Evolutionary conservation across 2,888 invertebrate species (phyloP), one percentile per base, ranked within the genome.

Genomic region (Stenoptilia bipunctidactyla): DNA sequence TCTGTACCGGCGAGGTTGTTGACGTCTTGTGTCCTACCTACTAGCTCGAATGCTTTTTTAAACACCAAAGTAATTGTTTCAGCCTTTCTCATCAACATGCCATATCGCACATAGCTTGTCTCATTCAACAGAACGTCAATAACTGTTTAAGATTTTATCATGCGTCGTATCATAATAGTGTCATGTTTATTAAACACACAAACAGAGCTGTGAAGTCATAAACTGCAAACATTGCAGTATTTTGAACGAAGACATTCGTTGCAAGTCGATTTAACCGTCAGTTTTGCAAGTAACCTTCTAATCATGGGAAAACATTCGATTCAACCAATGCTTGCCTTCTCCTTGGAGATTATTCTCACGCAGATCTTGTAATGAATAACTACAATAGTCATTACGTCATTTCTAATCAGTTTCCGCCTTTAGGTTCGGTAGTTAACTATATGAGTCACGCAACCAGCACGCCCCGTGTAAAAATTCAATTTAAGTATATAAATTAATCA

Each of bases 371-470:
- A 76, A 76, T 74, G 74, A 72, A 69, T 69, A 70, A 70, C 64
- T 67, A 82, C 77, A 77, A 82, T 76, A 68, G 72, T 68, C 65
- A 77, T 83, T 80, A 77, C 82, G 82, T 83, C 82, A 83, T 68
- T 69, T 58, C 66, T 63, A 63, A 67, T 68, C 70, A 55, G 73
- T 79, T 83, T 83, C 82, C 82, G 82, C 79, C 73, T 79, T 74
- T 59, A 64, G 69, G 64, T 77, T 82, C 65, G 66, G 64, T 68
- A 66, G 69, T 65, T 74, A 77, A 75, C 68, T 58, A 73, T 59
- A 55, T 82, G 79, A 82, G 75, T 82, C 82, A 82, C 74, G 75
- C 74, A 62, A 73, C 62, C 62, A 61, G n/a, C n/a, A n/a, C 30
- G 62, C 66, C 67, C 64, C 58, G 58, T 61, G 64, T 67, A 69